Evolutionary conservation across 2,797 vertebrate genomes (phyloP), one percentile per base, ranked within the genome.

Genomic region (Distichodus sexfasciatus): DNA sequence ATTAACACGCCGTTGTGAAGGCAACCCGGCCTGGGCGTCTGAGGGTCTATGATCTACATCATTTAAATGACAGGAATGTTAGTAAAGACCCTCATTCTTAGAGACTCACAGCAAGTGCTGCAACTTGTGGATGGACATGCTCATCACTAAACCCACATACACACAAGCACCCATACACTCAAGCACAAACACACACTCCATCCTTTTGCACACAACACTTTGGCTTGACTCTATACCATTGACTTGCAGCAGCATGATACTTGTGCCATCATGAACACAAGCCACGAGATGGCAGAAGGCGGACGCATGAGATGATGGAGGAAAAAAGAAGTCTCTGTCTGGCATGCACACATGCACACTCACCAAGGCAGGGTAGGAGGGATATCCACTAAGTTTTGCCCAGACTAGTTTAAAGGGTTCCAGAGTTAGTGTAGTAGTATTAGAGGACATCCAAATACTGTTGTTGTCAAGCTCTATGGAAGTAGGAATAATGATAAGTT

Each of bases 331-430:
- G 72, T 72, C 72, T 75, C 73, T 79, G 74, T 70, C 84, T 81
- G 81, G 72, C 82, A 78, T 77, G 83, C 81, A 76, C 43, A 80
- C 77, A 78, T 78, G 73, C 80, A 72, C 82, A 94, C 95, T 98
- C 90, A 99, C 97, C 96, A 99, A 89, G 80, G 96, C 97, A 65
- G 97, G 96, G 86, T 98, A 99, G 69, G 96, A 99, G 61, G 97
- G 96, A 86, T 99, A 99, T 83, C 96, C 97, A 66, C 97, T 98
- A 92, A 96, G 98, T 90, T 99, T 99, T 90, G 96, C 97, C 97
- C 96, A 98, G 76, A 99, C 96, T 86, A 99, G 94, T 86, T 98
- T 98, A 81, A 98, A 89, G 78, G 95, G 97, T 90, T 99, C 96
- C 87, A 99, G 92, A 58, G 92, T 93, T 76, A 96, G 93, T 76